Conservation (phyloP, 2,113 vertebrate species). For the Poeciliopsis occidentalis region DNA sequence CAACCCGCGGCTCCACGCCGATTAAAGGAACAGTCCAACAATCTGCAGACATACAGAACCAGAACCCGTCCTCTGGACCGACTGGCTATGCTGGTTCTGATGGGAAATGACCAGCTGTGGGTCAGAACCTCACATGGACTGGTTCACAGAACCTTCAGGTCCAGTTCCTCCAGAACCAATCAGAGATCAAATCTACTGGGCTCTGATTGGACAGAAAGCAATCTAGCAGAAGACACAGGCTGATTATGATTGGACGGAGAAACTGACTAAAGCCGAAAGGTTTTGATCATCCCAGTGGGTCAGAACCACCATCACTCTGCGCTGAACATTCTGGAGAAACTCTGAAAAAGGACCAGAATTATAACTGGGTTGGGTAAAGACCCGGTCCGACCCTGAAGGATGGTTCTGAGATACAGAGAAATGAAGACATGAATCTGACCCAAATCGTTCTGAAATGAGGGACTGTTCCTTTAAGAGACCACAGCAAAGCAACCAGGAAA, state of each 20-base stretch:
- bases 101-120: too few species aligned
- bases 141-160: neutral
- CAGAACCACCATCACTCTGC: neutral
- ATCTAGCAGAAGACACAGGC: neutral
- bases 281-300: neutral
- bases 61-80: neutral
- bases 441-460: neutral
- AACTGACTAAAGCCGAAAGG: neutral
- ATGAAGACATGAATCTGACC: neutral
- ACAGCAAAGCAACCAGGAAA: conserved; percentile 27
- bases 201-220: neutral
- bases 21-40: neutral
- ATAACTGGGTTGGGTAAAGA: too few species aligned
- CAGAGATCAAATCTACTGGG: neutral
- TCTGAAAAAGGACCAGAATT: neutral
- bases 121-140: neutral
- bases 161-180: neutral
- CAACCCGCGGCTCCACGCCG: too few species aligned
- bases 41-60: neutral
- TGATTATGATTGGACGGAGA: neutral
- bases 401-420: too few species aligned
- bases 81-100: neutral
- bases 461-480: conserved; percentile 50
- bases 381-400: too few species aligned
- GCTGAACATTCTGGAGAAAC: neutral